Evolutionary conservation across 2,888 invertebrate genomes (phyloP), one percentile per base, ranked within the genome.

Genomic region (Tachina lurida): DNA sequence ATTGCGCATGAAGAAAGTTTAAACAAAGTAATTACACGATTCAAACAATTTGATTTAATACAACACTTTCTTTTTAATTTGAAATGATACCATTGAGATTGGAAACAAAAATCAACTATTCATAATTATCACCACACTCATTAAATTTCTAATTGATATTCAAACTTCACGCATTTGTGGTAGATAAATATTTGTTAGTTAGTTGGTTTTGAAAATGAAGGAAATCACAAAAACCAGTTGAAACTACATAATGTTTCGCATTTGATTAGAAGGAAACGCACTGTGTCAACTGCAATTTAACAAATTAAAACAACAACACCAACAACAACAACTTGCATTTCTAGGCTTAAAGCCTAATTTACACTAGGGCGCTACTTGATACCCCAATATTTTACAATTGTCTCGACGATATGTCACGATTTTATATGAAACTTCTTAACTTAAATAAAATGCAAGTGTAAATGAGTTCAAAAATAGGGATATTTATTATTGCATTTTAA

Each of bases 211-310:
- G 10, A 4, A 31, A 41, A 41, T 45, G 19, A 49, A 3, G 31
- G 41, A 54, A 54, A 45, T 2, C 15, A 17, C 62, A 43, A 49
- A 83, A 83, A 84, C 84, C 78, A 63, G 84, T 79, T 79, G 45
- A 74, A 63, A 84, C 75, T 79, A 49, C 74, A 78, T 75, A 47
- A 75, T 78, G 67, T 75, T 79, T 84, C 31, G 7, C 45, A 15
- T 67, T 71, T 63, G 31, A 31, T 65, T 45, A 73, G 73, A 73
- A 68, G 84, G 68, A 78, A 78, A 60, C 74, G 74, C 70, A 70
- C 47, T 60, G 74, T 78, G 78, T 74, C 84, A 78, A 70, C 70
- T 74, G 76, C 43, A 58, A 39, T 39, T 17, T n/a, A 49, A 47
- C 31, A 43, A 58, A n/a, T n/a, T n/a, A n/a, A 10, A 41, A 65